phyloP scores from a whole-genome alignment of 2,888 invertebrate genomes.

The Amphiduros pacificus region DNA sequence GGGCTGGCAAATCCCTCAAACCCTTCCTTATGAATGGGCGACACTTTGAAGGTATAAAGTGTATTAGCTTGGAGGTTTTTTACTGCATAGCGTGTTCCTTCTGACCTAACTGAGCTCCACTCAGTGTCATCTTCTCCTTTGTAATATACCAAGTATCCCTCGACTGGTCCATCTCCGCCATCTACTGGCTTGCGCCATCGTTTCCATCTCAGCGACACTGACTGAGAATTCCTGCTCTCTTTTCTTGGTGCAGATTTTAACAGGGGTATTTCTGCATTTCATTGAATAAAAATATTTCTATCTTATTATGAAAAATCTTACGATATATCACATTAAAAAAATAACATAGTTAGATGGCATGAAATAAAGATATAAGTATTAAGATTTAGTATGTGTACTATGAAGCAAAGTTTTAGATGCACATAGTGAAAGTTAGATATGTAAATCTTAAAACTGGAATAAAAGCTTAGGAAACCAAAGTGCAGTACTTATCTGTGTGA shows the following conservation, averaged over 20 bases:
- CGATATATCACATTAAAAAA: not conserved
- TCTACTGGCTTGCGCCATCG: constrained; percentile 25
- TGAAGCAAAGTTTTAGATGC: not conserved
- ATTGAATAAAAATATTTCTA: not conserved
- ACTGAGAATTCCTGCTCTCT: constrained; percentile 13
- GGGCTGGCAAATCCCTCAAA: constrained; percentile 24
- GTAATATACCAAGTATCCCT: constrained; percentile 26
- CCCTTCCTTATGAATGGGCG: constrained; percentile 25
- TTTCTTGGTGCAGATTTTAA: constrained; percentile 19
- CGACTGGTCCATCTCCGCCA: constrained; percentile 28
- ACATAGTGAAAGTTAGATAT: not conserved
- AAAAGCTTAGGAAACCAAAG: too few relatives aligned
- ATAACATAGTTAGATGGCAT: not conserved
- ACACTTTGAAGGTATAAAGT: constrained; percentile 25
- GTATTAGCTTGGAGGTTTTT: constrained; percentile 6
- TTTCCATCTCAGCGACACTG: constrained; percentile 25
- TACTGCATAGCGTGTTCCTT: not conserved
- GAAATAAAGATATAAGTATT: not conserved
- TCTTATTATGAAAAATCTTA: not conserved
- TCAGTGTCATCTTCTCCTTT: not conserved
- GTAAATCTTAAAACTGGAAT: not conserved
- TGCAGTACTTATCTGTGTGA: too few relatives aligned
- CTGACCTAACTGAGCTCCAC: not conserved
- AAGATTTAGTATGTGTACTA: not conserved
- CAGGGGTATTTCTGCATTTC: constrained; percentile 24